Evolutionary conservation across 2,888 invertebrate genomes (phyloP).

Genomic region (Cyaniris semiargus): DNA sequence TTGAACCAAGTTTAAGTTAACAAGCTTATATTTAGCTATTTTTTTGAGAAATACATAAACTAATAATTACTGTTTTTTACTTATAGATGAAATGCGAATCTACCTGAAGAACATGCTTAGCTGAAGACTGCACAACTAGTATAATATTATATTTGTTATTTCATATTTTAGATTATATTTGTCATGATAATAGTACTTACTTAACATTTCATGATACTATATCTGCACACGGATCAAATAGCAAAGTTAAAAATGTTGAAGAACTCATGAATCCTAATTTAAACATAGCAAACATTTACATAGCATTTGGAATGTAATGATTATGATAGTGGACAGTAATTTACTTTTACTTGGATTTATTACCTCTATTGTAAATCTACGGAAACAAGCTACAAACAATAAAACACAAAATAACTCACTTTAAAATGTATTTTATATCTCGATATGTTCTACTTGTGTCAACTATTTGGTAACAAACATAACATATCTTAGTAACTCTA

Average conservation of each 20-base stretch:
- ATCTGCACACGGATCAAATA: background rate
- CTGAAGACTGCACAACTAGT: constrained; percentile 1
- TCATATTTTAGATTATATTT: background rate
- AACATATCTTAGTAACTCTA: constrained; percentile 8
- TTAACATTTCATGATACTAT: background rate
- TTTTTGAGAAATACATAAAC: background rate
- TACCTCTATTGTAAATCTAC: background rate
- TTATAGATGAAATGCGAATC: background rate
- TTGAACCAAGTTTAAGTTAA: background rate
- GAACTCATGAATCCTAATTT: background rate
- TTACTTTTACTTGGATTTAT: background rate
- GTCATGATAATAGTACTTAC: background rate
- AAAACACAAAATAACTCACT: constrained; percentile 28
- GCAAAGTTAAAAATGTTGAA: background rate
- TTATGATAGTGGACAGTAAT: background rate
- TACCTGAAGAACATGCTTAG: constrained; percentile 1
- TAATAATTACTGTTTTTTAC: background rate
- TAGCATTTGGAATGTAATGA: background rate
- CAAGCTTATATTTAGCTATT: too few species aligned
- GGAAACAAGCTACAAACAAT: background rate
- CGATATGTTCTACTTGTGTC: constrained; percentile 16
- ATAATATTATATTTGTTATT: background rate
- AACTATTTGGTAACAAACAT: constrained; percentile 26
- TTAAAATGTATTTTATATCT: constrained; percentile 27
- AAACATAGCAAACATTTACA: background rate